phyloP scores from a whole-genome alignment of 2,797 vertebrate genomes.

The Garrulus glandarius region DNA sequence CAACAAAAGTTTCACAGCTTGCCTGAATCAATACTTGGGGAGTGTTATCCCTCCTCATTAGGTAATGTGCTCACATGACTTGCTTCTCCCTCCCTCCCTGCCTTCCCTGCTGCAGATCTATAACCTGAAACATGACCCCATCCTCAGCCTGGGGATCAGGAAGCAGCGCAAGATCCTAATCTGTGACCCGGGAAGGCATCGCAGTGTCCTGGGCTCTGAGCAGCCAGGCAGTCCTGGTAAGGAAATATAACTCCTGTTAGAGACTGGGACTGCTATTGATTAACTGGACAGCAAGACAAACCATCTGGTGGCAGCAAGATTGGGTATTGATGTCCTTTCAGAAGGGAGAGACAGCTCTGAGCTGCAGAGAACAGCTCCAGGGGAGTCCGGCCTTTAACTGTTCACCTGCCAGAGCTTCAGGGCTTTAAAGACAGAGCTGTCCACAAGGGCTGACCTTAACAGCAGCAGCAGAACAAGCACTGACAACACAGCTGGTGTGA shows the following conservation, averaged over 20 bases:
- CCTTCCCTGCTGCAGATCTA: constrained; percentile 19
- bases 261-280: background rate
- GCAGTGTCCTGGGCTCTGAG: background rate
- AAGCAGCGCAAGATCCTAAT: background rate
- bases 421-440: background rate
- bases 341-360: background rate
- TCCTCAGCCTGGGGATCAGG: background rate
- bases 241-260: background rate
- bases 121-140: background rate
- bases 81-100: background rate
- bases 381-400: background rate
- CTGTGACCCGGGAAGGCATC: background rate
- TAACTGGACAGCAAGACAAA: constrained; percentile 22
- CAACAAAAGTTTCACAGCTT: constrained; percentile 25
- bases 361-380: background rate
- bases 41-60: background rate
- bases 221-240: background rate
- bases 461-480: background rate
- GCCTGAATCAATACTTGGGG: background rate
- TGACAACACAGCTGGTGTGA: background rate
- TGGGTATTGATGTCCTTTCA: constrained; percentile 21
- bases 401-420: background rate
- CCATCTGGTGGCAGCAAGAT: constrained; percentile 18
- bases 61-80: background rate
- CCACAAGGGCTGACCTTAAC: background rate